Percentiles rank a stretch among this genome's conserved stretches.
These are phyloP conservation scores for Baryphthengus martii DNA, from an alignment of 2,113 vertebrate genomes.

Conservation along the genomic window DNA sequence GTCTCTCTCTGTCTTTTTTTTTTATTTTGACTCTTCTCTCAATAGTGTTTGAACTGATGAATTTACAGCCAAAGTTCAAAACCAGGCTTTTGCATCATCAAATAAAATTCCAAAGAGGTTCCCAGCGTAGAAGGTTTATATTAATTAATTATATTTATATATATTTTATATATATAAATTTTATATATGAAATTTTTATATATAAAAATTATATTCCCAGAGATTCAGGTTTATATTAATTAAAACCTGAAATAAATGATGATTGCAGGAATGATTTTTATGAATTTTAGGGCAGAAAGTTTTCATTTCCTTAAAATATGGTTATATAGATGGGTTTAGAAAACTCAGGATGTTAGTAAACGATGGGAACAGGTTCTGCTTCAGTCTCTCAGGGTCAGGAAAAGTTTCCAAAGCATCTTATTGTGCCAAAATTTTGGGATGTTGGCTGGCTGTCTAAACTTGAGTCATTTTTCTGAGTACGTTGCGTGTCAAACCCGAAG, in stretches of 20 bases:
- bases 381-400: background rate
- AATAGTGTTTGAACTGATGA: background rate
- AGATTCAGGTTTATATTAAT: background rate
- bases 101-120: background rate
- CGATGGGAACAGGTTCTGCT: background rate
- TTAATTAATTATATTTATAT: too few species aligned
- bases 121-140: background rate
- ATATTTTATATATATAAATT: too few species aligned
- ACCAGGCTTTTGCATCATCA: background rate
- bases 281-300: background rate
- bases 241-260: background rate
- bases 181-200: too few species aligned
- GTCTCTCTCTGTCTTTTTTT: background rate
- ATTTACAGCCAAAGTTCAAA: background rate
- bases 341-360: background rate
- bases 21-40: background rate
- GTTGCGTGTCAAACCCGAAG: background rate
- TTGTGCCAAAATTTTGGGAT: too few species aligned
- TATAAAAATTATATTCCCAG: too few species aligned
- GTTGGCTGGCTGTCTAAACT: too few species aligned
- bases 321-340: background rate
- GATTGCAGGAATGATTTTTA: background rate
- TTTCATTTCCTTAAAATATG: background rate
- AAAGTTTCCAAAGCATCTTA: background rate
- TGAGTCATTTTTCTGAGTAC: background rate